Conservation (phyloP, 2,113 vertebrate species). For the Cyprinodon brontotheroides region DNA sequence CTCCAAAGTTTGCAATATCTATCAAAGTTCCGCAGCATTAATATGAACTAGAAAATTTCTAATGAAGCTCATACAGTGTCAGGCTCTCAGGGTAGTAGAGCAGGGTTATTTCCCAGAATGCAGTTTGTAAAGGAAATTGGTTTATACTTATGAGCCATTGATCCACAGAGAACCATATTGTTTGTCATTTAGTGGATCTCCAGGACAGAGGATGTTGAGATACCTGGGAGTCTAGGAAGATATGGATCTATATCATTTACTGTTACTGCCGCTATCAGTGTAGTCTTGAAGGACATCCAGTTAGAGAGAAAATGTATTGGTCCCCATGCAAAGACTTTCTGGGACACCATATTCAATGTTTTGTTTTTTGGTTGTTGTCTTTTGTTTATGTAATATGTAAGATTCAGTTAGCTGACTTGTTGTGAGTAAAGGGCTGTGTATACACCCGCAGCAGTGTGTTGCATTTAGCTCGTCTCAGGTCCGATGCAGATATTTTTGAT, state of each 20-base stretch:
- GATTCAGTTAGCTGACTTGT: too few species aligned
- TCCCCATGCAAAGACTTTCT: conserved; percentile 35
- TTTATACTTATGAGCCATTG: conserved; percentile 80
- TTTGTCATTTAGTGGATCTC: conserved; percentile 70
- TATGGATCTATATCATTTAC: conserved; percentile 61
- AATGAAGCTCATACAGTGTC: conserved; percentile 44
- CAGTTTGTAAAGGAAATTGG: conserved; percentile 77
- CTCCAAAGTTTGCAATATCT: conserved; percentile 32
- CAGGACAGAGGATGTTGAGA: conserved; percentile 60
- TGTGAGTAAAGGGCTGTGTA: too few species aligned
- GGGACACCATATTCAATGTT: conserved; percentile 24
- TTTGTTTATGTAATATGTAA: neutral
- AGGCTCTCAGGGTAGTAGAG: conserved; percentile 46
- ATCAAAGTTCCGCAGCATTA: conserved; percentile 59
- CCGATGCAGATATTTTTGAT: too few species aligned
- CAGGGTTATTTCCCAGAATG: conserved; percentile 74
- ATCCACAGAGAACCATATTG: conserved; percentile 70
- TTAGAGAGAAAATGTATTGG: conserved; percentile 51
- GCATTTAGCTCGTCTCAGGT: too few species aligned
- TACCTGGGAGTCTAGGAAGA: conserved; percentile 53
- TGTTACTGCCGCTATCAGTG: conserved; percentile 47
- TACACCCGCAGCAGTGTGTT: too few species aligned
- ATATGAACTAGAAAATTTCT: too few species aligned
- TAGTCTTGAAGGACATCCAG: conserved; percentile 44
- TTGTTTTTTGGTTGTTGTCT: neutral